phyloP scores from a whole-genome alignment of 1,140 invertebrate genomes.

The Drosophila biarmipes region DNA sequence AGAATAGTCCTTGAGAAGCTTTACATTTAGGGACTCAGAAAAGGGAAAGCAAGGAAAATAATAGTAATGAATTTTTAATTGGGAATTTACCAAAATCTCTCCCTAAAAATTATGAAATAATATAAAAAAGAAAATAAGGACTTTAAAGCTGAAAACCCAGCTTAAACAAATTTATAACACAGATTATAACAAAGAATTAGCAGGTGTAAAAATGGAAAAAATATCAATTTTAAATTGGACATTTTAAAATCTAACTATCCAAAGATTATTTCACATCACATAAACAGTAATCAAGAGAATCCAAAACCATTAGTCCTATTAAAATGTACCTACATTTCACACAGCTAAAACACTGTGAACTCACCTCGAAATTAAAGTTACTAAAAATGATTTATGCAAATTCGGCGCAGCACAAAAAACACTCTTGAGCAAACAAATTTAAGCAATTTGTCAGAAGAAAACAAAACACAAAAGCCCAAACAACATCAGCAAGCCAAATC shows the following conservation, averaged over 20 bases:
- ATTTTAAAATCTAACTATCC: too few species aligned
- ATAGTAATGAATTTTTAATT: too few species aligned
- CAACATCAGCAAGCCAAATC: conserved; percentile 42
- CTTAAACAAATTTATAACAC: too few species aligned
- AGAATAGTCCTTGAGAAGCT: not conserved
- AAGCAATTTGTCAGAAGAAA: conserved; percentile 51
- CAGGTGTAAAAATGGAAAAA: too few species aligned
- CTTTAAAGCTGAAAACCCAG: too few species aligned
- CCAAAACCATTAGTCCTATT: too few species aligned
- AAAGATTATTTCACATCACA: not conserved
- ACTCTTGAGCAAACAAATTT: conserved; percentile 29
- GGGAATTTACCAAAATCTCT: too few species aligned
- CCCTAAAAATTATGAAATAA: too few species aligned
- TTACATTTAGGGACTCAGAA: not conserved
- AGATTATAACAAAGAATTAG: too few species aligned
- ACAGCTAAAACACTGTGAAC: not conserved
- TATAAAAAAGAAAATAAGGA: too few species aligned
- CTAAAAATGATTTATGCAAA: conserved; percentile 26
- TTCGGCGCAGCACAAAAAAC: conserved; percentile 10
- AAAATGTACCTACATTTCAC: not conserved
- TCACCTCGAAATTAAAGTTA: conserved; percentile 1
- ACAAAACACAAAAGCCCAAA: conserved; percentile 20
- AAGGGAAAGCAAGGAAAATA: not conserved
- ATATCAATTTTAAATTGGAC: too few species aligned
- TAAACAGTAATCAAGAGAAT: not conserved